A percentile compares a stretch with the other conserved stretches of the same genome.
These are phyloP conservation scores for Eublepharis macularius DNA, from an alignment of 2,113 vertebrate genomes.

Conservation along the genomic window DNA sequence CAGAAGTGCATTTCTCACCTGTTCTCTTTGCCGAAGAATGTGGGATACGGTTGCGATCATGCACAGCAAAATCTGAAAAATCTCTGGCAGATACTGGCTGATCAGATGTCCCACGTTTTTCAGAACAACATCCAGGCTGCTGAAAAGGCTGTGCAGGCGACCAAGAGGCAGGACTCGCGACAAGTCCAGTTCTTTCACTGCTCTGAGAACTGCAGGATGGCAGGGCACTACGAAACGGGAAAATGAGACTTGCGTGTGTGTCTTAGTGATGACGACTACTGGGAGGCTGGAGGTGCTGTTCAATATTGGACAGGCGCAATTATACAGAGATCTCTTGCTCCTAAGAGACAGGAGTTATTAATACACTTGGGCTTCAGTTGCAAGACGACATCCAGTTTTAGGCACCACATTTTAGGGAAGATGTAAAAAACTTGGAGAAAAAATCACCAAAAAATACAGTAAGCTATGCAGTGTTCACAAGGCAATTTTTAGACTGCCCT, in stretches of 20 bases:
- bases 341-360: not conserved
- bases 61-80: constrained; percentile 93
- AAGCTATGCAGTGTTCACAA: not conserved
- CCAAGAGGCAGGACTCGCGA: constrained; percentile 88
- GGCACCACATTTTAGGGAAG: not conserved
- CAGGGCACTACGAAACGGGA: constrained; percentile 77
- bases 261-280: not conserved
- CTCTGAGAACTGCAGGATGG: constrained; percentile 81
- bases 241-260: too few relatives aligned
- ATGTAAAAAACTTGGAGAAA: not conserved
- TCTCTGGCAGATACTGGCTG: constrained; percentile 83
- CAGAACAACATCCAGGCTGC: constrained; percentile 85
- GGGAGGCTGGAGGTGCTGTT: not conserved
- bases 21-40: constrained; percentile 83
- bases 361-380: not conserved
- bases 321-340: not conserved
- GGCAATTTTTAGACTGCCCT: not conserved
- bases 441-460: not conserved
- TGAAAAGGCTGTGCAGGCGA: constrained; percentile 90
- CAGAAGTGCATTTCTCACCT: constrained; percentile 72
- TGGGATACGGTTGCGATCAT: constrained; percentile 82
- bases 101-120: constrained; percentile 92
- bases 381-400: not conserved
- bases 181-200: constrained; percentile 77
- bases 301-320: not conserved